Percentiles rank a stretch among this genome's conserved stretches.
Conservation (phyloP, 2,797 vertebrate species). For the Acanthiza pusilla region DNA sequence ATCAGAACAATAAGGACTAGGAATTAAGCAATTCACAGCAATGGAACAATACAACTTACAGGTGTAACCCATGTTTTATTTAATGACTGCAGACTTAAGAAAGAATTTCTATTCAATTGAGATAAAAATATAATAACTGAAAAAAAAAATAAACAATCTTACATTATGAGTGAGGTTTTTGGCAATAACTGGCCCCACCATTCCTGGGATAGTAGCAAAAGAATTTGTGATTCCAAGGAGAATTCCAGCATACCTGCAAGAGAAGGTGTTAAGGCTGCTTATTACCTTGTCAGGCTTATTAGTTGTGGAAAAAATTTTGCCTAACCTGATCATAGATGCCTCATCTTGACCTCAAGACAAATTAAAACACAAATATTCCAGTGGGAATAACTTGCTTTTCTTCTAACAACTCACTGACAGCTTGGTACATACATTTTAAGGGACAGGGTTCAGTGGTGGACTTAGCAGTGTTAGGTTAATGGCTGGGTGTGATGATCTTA, state of each 20-base stretch:
- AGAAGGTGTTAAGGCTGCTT: neutral
- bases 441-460: neutral
- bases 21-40: neutral
- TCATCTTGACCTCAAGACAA: neutral
- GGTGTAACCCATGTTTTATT: neutral
- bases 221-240: constrained; percentile 97
- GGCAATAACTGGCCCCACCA: constrained; percentile 93
- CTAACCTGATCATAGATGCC: neutral
- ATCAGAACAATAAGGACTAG: neutral
- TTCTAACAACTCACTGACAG: neutral
- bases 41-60: neutral
- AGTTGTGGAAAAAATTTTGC: neutral
- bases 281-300: neutral
- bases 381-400: neutral
- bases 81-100: neutral
- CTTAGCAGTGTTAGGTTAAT: neutral
- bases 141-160: constrained; percentile 63
- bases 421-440: neutral
- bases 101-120: neutral
- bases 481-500: neutral
- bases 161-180: constrained; percentile 86
- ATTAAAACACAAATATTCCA: neutral
- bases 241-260: constrained; percentile 90
- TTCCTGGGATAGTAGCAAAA: constrained; percentile 97
- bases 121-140: neutral